Evolutionary conservation across 92 coral and sea anemone genomes (phyloP).

Genomic region (Epizoanthus rinbou): DNA sequence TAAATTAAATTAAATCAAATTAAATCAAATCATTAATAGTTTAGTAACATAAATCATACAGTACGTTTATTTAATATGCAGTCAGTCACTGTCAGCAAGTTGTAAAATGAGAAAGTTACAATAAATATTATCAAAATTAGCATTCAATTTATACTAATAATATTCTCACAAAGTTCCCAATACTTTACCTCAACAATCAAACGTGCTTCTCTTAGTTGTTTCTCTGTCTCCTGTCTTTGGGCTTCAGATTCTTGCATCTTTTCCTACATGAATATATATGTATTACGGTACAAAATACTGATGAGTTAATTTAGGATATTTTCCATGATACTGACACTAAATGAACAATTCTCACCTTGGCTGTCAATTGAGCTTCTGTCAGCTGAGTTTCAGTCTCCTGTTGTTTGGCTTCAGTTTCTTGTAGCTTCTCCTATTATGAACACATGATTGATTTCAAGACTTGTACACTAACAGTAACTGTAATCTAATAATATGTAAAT

Average conservation of each 20-base stretch:
- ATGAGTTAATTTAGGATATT: no score
- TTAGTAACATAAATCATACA: no score
- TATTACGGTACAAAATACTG: not conserved
- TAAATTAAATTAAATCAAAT: no score
- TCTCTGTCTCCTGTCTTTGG: not conserved
- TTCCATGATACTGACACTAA: no score
- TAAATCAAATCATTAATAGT: no score
- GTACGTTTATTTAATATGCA: no score
- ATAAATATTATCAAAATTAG: no score
- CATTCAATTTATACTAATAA: no score
- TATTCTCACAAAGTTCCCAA: no score
- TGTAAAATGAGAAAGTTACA: no score
- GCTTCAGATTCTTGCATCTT: not conserved
- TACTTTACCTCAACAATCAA: not conserved
- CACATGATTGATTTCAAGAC: no score
- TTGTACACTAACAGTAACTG: not conserved
- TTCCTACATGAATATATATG: not conserved
- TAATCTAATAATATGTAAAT: not conserved
- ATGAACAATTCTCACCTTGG: not conserved
- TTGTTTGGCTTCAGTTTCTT: not conserved
- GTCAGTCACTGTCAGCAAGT: no score
- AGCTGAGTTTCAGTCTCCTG: constrained; percentile 1
- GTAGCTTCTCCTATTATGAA: not conserved
- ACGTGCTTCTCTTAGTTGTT: not conserved
- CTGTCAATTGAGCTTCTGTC: not conserved